A percentile compares a stretch with the other conserved stretches of the same genome.
Evolutionary conservation across 2,113 vertebrate genomes (phyloP).

Genomic region (Xyrauchen texanus): DNA sequence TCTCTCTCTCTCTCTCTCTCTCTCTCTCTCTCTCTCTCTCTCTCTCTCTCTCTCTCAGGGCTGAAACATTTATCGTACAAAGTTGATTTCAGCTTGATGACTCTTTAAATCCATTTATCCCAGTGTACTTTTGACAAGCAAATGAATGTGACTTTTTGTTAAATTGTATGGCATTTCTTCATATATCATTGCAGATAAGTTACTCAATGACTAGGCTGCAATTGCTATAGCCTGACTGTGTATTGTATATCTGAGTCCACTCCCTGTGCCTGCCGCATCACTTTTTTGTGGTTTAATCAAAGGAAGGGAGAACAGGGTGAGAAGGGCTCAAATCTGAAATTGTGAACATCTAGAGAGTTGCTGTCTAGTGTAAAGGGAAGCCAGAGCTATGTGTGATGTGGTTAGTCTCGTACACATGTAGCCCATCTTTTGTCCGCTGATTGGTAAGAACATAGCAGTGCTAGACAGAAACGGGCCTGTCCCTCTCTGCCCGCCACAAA

Average conservation of each 20-base stretch:
- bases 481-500: conserved; percentile 34
- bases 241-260: background rate
- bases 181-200: conserved; percentile 35
- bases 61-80: background rate
- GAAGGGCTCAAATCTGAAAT: conserved; percentile 31
- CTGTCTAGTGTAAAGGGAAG: conserved; percentile 50
- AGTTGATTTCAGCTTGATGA: background rate
- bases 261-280: conserved; percentile 23
- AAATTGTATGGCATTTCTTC: background rate
- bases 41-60: background rate
- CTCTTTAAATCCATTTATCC: background rate
- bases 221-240: background rate
- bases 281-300: background rate
- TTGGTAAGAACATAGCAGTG: conserved; percentile 27
- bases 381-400: conserved; percentile 61
- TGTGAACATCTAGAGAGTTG: conserved; percentile 52
- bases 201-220: background rate
- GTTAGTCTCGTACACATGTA: conserved; percentile 58
- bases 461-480: conserved; percentile 25
- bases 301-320: conserved; percentile 18
- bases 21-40: too few species aligned
- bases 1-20: too few species aligned
- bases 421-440: conserved; percentile 50
- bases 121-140: background rate
- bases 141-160: background rate